These are phyloP conservation scores for Chaunax sp. DNA, from an alignment of 2,797 vertebrate species.

Conservation along the genomic window DNA sequence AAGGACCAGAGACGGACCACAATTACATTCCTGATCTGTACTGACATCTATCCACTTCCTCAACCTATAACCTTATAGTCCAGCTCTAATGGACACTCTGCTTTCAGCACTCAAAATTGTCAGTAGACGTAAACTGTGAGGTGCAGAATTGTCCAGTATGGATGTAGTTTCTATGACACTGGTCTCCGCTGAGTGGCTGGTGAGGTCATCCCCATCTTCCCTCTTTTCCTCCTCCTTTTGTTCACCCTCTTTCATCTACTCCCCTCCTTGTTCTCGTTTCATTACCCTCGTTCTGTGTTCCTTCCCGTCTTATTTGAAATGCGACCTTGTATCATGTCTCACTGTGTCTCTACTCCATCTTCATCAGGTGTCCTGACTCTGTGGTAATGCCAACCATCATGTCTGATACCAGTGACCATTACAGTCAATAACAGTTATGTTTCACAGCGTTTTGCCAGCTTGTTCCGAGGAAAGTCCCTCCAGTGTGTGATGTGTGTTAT, in stretches of 20 bases:
- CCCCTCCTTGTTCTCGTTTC: not conserved
- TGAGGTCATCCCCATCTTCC: not conserved
- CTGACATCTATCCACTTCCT: not conserved
- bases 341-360: slow-evolving; percentile 29
- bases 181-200: not conserved
- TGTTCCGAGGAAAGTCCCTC: slow-evolving; percentile 29
- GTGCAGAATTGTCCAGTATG: not conserved
- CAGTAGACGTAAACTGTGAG: not conserved
- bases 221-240: slow-evolving; percentile 1
- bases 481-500: slow-evolving; percentile 23
- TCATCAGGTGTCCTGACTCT: slow-evolving; percentile 27
- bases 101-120: not conserved
- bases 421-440: slow-evolving; percentile 29
- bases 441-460: slow-evolving; percentile 1
- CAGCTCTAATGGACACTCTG: not conserved
- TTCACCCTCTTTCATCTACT: not conserved
- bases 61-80: not conserved
- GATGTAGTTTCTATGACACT: not conserved
- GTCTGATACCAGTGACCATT: slow-evolving; percentile 29
- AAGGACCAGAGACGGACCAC: too few species aligned
- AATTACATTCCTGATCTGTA: too few species aligned
- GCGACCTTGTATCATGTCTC: slow-evolving; percentile 21
- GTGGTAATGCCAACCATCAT: slow-evolving; percentile 42
- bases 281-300: not conserved
- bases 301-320: not conserved